Evolutionary conservation across 2,113 vertebrate species (phyloP).

Genomic region (Neotoma lepida): DNA sequence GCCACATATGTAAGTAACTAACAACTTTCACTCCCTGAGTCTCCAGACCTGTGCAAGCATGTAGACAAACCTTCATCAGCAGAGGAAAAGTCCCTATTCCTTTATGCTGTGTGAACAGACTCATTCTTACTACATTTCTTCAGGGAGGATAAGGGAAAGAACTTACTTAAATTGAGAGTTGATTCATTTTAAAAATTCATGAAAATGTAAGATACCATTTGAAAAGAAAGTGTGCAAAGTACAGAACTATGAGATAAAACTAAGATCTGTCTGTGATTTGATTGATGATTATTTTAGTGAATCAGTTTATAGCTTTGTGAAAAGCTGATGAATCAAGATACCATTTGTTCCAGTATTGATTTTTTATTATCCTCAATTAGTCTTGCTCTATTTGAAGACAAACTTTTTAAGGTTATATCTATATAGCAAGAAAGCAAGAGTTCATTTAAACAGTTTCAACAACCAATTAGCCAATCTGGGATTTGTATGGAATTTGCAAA

Average conservation of each 20-base stretch:
- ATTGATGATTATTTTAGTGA: conserved; percentile 26
- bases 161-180: neutral
- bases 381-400: conserved; percentile 37
- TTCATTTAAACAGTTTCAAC: neutral
- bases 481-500: conserved; percentile 33
- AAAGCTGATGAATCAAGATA: conserved; percentile 49
- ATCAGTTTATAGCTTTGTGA: conserved; percentile 31
- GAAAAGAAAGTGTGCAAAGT: conserved; percentile 1
- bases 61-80: neutral
- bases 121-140: neutral
- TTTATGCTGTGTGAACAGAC: neutral
- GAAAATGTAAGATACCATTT: neutral
- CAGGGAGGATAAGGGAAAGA: neutral
- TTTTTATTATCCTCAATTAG: conserved; percentile 51
- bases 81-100: neutral
- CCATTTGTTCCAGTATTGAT: conserved; percentile 34
- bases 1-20: neutral
- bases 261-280: neutral
- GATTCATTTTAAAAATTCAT: neutral
- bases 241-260: neutral
- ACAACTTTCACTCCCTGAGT: neutral
- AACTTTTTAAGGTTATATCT: conserved; percentile 39
- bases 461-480: neutral
- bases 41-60: neutral
- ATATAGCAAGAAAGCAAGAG: conserved; percentile 21